These are phyloP conservation scores for Enteromius fasciolatus DNA, from an alignment of 2,797 vertebrate species.

Conservation along the genomic window DNA sequence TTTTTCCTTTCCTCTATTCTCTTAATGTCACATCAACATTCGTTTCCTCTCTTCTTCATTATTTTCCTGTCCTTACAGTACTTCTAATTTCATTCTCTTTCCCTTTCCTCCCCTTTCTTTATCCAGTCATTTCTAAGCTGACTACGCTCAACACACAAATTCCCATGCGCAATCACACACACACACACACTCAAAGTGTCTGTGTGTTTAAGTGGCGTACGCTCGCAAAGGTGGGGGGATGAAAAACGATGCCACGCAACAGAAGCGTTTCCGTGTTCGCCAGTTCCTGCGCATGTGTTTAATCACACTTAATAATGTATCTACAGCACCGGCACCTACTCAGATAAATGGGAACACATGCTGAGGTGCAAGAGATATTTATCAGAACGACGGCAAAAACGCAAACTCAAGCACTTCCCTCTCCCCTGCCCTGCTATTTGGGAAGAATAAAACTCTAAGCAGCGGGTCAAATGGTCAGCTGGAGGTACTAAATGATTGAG, in stretches of 20 bases:
- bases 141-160: constrained; percentile 16
- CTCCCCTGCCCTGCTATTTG: constrained; percentile 52
- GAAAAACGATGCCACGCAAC: constrained; percentile 59
- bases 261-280: constrained; percentile 62
- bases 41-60: background rate
- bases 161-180: constrained; percentile 8
- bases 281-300: constrained; percentile 61
- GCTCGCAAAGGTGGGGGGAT: constrained; percentile 44
- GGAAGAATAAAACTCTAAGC: constrained; percentile 58
- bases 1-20: background rate
- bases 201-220: constrained; percentile 19
- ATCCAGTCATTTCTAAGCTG: background rate
- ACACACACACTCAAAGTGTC: constrained; percentile 1
- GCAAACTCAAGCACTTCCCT: constrained; percentile 60
- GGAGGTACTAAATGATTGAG: constrained; percentile 63
- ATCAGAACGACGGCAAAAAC: constrained; percentile 59
- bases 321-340: constrained; percentile 52
- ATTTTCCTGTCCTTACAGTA: background rate
- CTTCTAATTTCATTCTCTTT: background rate
- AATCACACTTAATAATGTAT: constrained; percentile 70
- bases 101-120: constrained; percentile 4
- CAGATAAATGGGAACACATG: constrained; percentile 66
- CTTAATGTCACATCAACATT: background rate
- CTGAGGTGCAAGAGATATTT: constrained; percentile 62
- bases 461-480: constrained; percentile 63